Evolutionary conservation across 2,797 vertebrate genomes (phyloP).

Genomic region (Sardinella longiceps): DNA sequence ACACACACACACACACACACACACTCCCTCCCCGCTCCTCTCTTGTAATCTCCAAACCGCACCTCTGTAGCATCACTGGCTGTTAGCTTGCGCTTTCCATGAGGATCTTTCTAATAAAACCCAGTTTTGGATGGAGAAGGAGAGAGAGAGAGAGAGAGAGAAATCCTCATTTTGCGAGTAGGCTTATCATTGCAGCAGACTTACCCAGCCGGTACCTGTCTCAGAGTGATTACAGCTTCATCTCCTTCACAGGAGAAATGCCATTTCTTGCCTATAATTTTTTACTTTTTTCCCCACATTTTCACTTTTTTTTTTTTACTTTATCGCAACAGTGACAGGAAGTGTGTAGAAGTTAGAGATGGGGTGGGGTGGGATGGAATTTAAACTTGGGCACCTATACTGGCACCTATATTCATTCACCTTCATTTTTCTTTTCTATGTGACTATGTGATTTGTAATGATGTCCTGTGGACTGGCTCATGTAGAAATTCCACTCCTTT

Average conservation of each 20-base stretch:
- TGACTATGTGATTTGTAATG: neutral
- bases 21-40: neutral
- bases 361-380: too few relatives aligned
- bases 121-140: slow-evolving; percentile 9
- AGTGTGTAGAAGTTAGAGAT: too few relatives aligned
- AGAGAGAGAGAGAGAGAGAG: too few relatives aligned
- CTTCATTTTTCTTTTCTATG: neutral
- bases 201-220: neutral
- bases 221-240: neutral
- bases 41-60: neutral
- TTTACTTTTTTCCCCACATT: neutral
- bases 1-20: slow-evolving; percentile 8
- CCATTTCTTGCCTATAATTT: neutral
- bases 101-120: slow-evolving; percentile 41
- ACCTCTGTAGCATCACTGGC: neutral
- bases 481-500: neutral
- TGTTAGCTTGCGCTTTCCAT: slow-evolving; percentile 36
- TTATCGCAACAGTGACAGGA: too few relatives aligned
- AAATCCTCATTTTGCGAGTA: neutral
- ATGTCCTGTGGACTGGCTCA: neutral
- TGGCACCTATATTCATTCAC: too few relatives aligned
- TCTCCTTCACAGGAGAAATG: neutral
- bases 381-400: too few relatives aligned
- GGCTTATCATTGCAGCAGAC: neutral
- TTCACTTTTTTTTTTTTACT: neutral